A percentile compares a stretch with the other conserved stretches of the same genome.
Conservation (phyloP, 1,140 invertebrate species). For the Trachymyrmex cornetzi region DNA sequence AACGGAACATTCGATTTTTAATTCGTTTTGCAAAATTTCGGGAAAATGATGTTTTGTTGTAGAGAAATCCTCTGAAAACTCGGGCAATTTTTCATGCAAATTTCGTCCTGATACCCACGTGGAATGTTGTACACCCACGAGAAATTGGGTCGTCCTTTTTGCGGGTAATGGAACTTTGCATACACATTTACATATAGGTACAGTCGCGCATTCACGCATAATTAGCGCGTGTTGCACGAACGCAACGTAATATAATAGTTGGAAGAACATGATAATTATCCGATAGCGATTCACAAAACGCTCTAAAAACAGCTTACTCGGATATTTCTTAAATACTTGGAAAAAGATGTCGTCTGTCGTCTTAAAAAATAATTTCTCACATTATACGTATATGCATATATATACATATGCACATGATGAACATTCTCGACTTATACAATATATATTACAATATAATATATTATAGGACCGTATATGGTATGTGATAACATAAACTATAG, state of each 20-base stretch:
- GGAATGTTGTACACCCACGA: slow-evolving; percentile 29
- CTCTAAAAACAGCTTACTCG: neutral
- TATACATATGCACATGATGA: too few relatives aligned
- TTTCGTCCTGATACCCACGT: slow-evolving; percentile 28
- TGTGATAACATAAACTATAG: too few relatives aligned
- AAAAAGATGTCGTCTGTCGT: neutral
- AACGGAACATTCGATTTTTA: neutral
- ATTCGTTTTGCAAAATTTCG: slow-evolving; percentile 5
- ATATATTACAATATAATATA: too few relatives aligned
- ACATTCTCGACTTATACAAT: too few relatives aligned
- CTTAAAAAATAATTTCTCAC: neutral
- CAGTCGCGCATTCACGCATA: slow-evolving; percentile 30
- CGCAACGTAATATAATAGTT: neutral
- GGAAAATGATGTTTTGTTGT: slow-evolving; percentile 5
- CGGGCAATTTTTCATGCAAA: slow-evolving; percentile 48
- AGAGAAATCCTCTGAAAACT: slow-evolving; percentile 14
- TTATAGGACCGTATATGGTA: too few relatives aligned
- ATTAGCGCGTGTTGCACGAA: slow-evolving; percentile 39
- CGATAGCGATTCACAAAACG: slow-evolving; percentile 19
- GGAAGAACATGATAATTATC: slow-evolving; percentile 36
- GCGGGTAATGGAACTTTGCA: slow-evolving; percentile 49
- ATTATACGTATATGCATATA: too few relatives aligned
- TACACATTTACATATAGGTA: neutral
- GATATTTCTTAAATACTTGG: neutral
- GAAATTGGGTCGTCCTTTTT: slow-evolving; percentile 53